phyloP scores from a whole-genome alignment of 2,888 invertebrate genomes.

The Apantesis nais region DNA sequence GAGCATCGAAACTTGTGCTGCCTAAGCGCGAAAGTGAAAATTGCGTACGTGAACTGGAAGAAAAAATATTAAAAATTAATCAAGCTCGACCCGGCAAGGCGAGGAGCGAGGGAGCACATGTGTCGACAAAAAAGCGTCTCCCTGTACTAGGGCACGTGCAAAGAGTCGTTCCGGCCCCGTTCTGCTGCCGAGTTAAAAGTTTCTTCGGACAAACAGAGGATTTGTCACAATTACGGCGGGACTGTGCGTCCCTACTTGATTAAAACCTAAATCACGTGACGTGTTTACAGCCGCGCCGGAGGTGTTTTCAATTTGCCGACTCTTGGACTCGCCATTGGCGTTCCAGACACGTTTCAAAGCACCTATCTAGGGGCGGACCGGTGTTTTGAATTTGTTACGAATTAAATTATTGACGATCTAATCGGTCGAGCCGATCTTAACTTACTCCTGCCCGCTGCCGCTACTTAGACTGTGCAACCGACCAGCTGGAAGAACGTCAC shows the following conservation, averaged over 20 bases:
- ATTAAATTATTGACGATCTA: constrained; percentile 84
- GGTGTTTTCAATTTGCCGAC: constrained; percentile 86
- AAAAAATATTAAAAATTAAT: constrained; percentile 86
- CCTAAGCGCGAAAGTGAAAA: constrained; percentile 81
- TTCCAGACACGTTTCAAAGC: constrained; percentile 81
- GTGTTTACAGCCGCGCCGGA: constrained; percentile 85
- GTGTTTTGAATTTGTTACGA: constrained; percentile 84
- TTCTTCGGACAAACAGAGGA: constrained; percentile 85
- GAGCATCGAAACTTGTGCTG: constrained; percentile 56
- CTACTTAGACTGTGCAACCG: constrained; percentile 50
- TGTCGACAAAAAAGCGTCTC: constrained; percentile 84
- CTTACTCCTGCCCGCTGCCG: constrained; percentile 35
- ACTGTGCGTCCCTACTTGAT: constrained; percentile 84
- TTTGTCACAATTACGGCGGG: constrained; percentile 85
- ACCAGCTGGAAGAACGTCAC: constrained; percentile 63
- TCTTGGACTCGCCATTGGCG: constrained; percentile 79
- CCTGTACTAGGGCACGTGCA: constrained; percentile 79
- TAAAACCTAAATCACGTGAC: constrained; percentile 87
- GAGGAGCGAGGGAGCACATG: constrained; percentile 75
- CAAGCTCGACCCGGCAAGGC: constrained; percentile 61
- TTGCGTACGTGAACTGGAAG: constrained; percentile 85
- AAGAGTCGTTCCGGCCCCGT: constrained; percentile 78
- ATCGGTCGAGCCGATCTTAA: constrained; percentile 71
- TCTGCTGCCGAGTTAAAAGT: constrained; percentile 82
- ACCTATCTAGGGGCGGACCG: constrained; percentile 79